phyloP scores from a whole-genome alignment of 2,888 invertebrate genomes.

The Drosophila ochracea region DNA sequence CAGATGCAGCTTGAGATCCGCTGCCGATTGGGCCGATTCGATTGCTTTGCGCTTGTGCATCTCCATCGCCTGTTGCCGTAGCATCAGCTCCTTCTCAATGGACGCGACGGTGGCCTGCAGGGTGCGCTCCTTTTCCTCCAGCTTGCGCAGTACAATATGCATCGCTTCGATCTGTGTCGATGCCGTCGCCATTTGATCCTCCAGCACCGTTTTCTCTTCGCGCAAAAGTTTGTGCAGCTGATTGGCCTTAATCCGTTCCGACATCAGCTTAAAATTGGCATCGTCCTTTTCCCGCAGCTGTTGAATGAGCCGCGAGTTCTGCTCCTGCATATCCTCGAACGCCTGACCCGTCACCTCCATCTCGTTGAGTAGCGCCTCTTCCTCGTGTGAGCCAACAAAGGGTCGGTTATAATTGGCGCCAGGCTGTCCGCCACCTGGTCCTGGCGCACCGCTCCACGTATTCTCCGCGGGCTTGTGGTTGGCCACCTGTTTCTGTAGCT shows the following conservation, averaged over 20 bases:
- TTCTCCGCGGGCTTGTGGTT: conserved; percentile 90
- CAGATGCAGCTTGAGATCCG: conserved; percentile 98
- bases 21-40: conserved; percentile 98
- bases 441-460: conserved; percentile 72
- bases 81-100: conserved; percentile 96
- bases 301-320: conserved; percentile 97
- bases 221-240: conserved; percentile 96
- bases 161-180: conserved; percentile 97
- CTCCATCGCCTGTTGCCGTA: conserved; percentile 98
- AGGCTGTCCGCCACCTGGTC: conserved; percentile 58
- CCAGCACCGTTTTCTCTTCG: conserved; percentile 97
- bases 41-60: conserved; percentile 99
- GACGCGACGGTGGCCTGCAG: conserved; percentile 96
- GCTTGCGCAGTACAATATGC: conserved; percentile 95
- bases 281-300: conserved; percentile 98
- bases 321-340: conserved; percentile 99
- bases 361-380: conserved; percentile 98
- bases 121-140: conserved; percentile 98
- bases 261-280: conserved; percentile 99
- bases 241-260: conserved; percentile 97
- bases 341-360: conserved; percentile 99
- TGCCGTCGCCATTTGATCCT: conserved; percentile 93
- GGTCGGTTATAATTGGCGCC: conserved; percentile 87
- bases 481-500: conserved; percentile 95
- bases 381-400: conserved; percentile 93